A percentile compares a stretch with the other conserved stretches of the same genome.
Conservation (phyloP, 1,140 invertebrate species). For the Scylla paramamosain region DNA sequence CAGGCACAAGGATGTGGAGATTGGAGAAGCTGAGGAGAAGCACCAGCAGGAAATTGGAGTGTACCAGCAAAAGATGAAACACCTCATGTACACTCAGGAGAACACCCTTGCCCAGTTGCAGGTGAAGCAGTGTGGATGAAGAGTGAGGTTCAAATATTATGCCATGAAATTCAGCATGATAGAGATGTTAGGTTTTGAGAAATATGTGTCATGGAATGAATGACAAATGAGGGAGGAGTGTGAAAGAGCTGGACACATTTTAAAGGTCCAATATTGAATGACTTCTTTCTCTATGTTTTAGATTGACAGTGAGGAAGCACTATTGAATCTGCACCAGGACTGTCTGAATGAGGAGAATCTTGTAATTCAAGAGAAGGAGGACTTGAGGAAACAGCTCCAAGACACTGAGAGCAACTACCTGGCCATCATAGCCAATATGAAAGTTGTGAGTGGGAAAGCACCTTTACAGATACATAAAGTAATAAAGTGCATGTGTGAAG, state of each 20-base stretch:
- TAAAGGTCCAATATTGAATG: not conserved
- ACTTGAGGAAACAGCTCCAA: slow-evolving; percentile 54
- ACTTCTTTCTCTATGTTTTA: not conserved
- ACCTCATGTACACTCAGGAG: slow-evolving; percentile 95
- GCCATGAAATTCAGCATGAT: no score
- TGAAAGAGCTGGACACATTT: not conserved
- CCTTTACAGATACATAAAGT: no score
- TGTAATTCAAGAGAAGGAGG: slow-evolving; percentile 60
- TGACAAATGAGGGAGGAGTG: not conserved
- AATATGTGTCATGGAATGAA: no score
- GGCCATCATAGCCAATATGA: slow-evolving; percentile 70
- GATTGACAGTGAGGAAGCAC: slow-evolving; percentile 64
- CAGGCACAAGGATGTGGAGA: slow-evolving; percentile 88
- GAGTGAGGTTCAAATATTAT: not conserved
- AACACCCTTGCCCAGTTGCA: slow-evolving; percentile 89
- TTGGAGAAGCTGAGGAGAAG: slow-evolving; percentile 91
- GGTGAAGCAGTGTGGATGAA: slow-evolving; percentile 67
- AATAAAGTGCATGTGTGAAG: no score
- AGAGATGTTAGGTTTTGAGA: no score
- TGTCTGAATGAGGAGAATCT: slow-evolving; percentile 59
- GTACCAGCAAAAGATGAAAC: slow-evolving; percentile 95
- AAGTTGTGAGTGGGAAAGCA: slow-evolving; percentile 39
- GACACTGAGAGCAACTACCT: slow-evolving; percentile 63
- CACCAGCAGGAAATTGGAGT: slow-evolving; percentile 93
- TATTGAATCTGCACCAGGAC: slow-evolving; percentile 61